Percentiles rank a stretch among this genome's conserved stretches.
phyloP scores from a whole-genome alignment of 2,113 vertebrate species.

The Albula glossodonta region DNA sequence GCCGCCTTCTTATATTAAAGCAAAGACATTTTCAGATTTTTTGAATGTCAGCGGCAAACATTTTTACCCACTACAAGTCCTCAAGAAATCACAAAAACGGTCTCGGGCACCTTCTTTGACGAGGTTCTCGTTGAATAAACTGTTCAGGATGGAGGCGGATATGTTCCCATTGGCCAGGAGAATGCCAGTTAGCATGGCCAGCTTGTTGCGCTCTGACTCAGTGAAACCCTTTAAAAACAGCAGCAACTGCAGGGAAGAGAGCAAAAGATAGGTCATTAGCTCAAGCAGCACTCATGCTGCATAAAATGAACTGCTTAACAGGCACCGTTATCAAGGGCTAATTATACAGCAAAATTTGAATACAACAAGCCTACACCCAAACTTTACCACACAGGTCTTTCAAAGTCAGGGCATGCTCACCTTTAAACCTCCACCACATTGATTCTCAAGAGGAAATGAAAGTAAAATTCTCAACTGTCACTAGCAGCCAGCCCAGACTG shows the following conservation, averaged over 20 bases:
- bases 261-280: not conserved
- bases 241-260: conserved; percentile 77
- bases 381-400: too few species aligned
- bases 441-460: not conserved
- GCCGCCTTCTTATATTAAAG: too few species aligned
- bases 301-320: not conserved
- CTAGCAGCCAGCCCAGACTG: not conserved
- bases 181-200: conserved; percentile 97
- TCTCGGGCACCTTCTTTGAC: conserved; percentile 88
- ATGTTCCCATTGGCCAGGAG: conserved; percentile 95
- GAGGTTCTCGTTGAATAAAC: conserved; percentile 96
- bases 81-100: not conserved
- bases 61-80: too few species aligned
- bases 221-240: conserved; percentile 98
- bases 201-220: conserved; percentile 96
- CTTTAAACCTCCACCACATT: too few species aligned
- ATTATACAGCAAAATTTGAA: too few species aligned
- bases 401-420: too few species aligned
- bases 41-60: not conserved
- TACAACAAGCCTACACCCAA: too few species aligned
- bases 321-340: not conserved
- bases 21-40: too few species aligned
- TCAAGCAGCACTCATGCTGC: not conserved
- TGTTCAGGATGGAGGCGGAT: conserved; percentile 93
- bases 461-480: too few species aligned